Conservation (phyloP, 2,797 vertebrate genomes). For the Basileuterus tristriatus region DNA sequence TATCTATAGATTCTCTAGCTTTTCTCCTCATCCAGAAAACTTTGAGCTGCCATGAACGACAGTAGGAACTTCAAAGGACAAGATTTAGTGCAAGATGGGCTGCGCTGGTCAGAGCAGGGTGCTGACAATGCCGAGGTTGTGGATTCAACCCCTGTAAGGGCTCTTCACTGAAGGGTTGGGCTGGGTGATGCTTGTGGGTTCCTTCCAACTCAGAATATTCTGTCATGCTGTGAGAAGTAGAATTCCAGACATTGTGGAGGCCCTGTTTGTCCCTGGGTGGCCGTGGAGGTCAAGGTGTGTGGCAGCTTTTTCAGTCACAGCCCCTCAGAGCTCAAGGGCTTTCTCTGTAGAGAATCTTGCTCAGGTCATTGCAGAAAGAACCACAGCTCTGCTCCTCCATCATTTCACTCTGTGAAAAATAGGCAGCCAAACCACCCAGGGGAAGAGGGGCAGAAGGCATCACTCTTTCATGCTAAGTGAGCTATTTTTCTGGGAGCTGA, state of each 20-base stretch:
- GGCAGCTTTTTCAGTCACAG: background rate
- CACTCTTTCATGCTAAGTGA: background rate
- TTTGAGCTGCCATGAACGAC: background rate
- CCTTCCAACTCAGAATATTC: background rate
- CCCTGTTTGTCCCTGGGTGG: background rate
- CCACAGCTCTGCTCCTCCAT: background rate
- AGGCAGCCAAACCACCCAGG: background rate
- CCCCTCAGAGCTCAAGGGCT: background rate
- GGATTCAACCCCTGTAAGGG: accelerated
- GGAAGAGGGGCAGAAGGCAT: background rate
- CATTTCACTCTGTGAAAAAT: background rate
- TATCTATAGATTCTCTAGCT: background rate
- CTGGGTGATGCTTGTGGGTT: background rate
- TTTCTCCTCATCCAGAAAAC: background rate
- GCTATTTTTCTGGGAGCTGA: background rate
- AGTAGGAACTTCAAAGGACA: background rate
- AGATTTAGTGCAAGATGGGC: background rate
- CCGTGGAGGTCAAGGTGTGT: background rate
- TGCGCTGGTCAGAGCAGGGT: background rate
- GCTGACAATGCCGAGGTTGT: accelerated
- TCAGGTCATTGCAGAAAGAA: background rate
- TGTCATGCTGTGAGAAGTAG: background rate
- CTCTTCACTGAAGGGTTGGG: too few relatives aligned
- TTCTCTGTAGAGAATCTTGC: background rate
- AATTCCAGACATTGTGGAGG: background rate